These are phyloP conservation scores for Corythornis cristatus DNA, from an alignment of 2,113 vertebrate genomes.

Conservation along the genomic window DNA sequence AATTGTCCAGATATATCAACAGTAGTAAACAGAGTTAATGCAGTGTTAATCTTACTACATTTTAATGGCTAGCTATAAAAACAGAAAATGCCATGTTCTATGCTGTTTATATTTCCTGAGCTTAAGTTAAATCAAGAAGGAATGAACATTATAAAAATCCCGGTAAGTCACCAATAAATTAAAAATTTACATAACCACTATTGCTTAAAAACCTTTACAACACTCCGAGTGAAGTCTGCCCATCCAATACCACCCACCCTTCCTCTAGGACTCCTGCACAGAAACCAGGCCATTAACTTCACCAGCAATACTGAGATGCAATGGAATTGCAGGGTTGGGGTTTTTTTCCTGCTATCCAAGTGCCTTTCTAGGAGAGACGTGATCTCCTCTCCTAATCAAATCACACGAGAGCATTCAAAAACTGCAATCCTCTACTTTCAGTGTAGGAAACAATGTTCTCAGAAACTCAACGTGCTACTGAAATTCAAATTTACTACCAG, in stretches of 20 bases:
- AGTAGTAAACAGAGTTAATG: conserved; percentile 59
- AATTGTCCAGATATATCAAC: conserved; percentile 36
- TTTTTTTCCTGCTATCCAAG: not conserved
- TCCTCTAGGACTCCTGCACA: not conserved
- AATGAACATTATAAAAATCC: conserved; percentile 62
- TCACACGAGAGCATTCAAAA: not conserved
- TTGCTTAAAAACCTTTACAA: not conserved
- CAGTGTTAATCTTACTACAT: conserved; percentile 59
- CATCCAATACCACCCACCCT: fast-evolving
- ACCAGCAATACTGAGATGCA: conserved; percentile 16
- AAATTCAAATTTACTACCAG: not conserved
- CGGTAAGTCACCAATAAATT: conserved; percentile 41
- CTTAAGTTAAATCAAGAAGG: conserved; percentile 64
- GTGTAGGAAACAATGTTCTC: not conserved
- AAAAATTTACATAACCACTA: conserved; percentile 26
- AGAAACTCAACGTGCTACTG: not conserved
- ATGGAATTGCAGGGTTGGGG: not conserved
- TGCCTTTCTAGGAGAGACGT: not conserved
- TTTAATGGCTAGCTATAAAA: conserved; percentile 65
- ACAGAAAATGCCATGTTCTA: conserved; percentile 54
- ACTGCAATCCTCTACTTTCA: not conserved
- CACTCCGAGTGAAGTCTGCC: not conserved
- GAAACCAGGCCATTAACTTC: not conserved
- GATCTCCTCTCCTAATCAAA: not conserved
- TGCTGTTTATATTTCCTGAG: conserved; percentile 71